Base-by-base conservation (phyloP, 1,140 invertebrate species). In the Drosophila saltans region DNA sequence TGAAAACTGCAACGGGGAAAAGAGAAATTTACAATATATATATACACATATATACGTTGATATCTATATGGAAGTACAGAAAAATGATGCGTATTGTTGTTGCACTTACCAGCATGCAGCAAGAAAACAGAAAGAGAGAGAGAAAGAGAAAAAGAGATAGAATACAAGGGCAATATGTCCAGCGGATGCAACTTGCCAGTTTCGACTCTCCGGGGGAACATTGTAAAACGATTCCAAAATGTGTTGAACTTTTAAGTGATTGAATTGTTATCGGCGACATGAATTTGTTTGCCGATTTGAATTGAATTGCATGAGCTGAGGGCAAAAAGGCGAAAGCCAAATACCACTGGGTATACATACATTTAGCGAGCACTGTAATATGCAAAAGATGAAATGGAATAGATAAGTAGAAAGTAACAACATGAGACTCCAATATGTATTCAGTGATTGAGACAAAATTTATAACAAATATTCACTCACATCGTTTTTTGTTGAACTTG, bases 191-290 rank as follows among this genome's bases (percentile, higher is more conserved):
- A 67, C 48, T 63, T 78, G 55, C 58, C 58, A 69, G 66, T 66
- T 59, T 70, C 48, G 52, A 77, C 75, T 66, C 72, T 59, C 55
- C 62, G 75, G 39, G 60, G 40, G 26, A 62, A 65, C 62, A 78
- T 85, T 84, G 81, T 73, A 66, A 70, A 75, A 60, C 82, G 80
- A 76, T 82, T 79, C 64, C 75, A 45, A 78, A 78, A 72, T 72
- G 75, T 78, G 69, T 76, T 74, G 76, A 82, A 86, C 80, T 88
- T 69, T 77, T 80, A 82, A 86, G 82, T 86, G 83, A 86, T 88
- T 86, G 83, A 88, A 88, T 86, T 88, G 82, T 82, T 80, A 88
- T 73, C 83, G 73, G 64, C 64, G 76, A 82, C 64, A 73, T 58
- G 72, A 72, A 85, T 85, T 85, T 84, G 75, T 82, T 62, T 72